Evolutionary conservation across 2,113 vertebrate genomes (phyloP), one percentile per base, ranked within the genome.

Genomic region (Castor canadensis): DNA sequence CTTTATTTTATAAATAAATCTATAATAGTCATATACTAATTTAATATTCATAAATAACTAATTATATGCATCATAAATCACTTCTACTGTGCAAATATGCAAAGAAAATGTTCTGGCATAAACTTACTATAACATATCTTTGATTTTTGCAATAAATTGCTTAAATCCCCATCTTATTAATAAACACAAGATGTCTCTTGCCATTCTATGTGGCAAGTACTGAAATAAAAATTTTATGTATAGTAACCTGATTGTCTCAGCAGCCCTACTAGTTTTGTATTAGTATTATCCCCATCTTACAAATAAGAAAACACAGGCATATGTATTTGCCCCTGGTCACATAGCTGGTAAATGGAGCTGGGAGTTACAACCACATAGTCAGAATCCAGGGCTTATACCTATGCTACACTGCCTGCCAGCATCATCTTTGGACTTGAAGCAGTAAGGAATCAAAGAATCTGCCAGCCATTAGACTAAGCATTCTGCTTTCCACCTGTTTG

Each of bases 321-420:
- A n/a, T 17, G 67, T 77, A 79, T 6, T 71, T 77, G 17, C 32
- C 60, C 73, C n/a, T 66, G 71, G 30, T 60, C 54, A 52, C 35
- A 66, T 3, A 91, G 43, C 24, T 54, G 32, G 26, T 69, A 67
- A 93, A 2, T n/a, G 62, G 11, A 79, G 72, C 60, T 86, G n/a
- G 40, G 24, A 79, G 62, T 85, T 22, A 30, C 75, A 56, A 69
- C 38, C 26, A 69, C 30, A n/a, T 4, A 13, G 9, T 66, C 45
- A 66, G n/a, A 85, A 88, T 49, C 52, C 69, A 62, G 19, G 75
- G 30, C 24, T 38, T 45, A 13, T 24, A 3, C 45, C 52, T n/a
- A 19, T 26, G 12, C 40, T 28, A 3, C 1, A 9, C 1, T 3
- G 26, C 4, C 22, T 4, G 9, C 40, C 43, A 64, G 6, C 6